These are phyloP conservation scores for Dermatemys mawii DNA, from an alignment of 2,113 vertebrate genomes.

Conservation along the genomic window DNA sequence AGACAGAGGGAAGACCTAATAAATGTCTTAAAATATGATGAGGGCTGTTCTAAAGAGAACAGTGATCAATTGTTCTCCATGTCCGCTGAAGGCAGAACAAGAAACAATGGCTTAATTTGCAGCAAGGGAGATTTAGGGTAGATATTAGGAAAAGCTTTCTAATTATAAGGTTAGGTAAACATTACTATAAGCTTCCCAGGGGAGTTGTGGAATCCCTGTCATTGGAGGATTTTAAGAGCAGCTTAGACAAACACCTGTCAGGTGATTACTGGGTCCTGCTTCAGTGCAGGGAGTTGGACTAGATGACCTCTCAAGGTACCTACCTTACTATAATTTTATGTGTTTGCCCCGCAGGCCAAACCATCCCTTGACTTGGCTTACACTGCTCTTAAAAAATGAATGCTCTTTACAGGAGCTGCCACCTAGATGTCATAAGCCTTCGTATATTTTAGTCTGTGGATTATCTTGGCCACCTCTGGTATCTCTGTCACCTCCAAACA, in stretches of 20 bases:
- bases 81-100: neutral
- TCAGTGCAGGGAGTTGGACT: neutral
- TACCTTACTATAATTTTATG: neutral
- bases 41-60: neutral
- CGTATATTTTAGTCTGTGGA: conserved; percentile 36
- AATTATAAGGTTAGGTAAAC: neutral
- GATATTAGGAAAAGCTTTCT: neutral
- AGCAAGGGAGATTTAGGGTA: neutral
- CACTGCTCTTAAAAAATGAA: conserved; percentile 20
- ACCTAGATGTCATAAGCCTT: neutral
- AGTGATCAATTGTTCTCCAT: neutral
- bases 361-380: neutral
- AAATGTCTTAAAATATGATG: neutral
- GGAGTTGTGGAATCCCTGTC: neutral
- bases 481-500: conserved; percentile 67
- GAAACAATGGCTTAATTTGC: neutral
- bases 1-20: neutral
- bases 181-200: neutral
- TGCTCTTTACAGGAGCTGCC: conserved; percentile 12
- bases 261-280: neutral
- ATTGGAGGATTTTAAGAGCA: neutral
- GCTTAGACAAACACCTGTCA: neutral
- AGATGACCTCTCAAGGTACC: neutral
- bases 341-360: neutral
- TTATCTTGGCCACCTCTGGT: conserved; percentile 49